Evolutionary conservation across 2,888 invertebrate species (phyloP), one percentile per base, ranked within the genome.

Genomic region (Eupeodes latifasciatus): DNA sequence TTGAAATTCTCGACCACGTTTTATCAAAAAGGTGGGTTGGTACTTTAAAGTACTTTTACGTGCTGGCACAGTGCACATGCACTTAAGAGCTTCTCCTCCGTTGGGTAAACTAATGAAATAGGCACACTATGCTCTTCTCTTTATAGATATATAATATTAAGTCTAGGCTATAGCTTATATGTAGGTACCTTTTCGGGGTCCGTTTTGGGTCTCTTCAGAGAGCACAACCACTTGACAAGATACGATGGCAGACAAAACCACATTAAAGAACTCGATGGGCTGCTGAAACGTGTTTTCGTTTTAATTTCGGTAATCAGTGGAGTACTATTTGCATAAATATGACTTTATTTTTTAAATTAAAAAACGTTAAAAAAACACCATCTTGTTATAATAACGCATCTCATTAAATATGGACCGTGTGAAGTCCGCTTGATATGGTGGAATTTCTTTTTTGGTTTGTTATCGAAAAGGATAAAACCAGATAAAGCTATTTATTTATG

Each of bases 221-320:
- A 74, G 44, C 66, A 36, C n/a, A 66, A 74, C 83, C 62, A 44
- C 72, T 81, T 49, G 64, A 40, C 36, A 40, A 51, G 71, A 62
- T 82, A 79, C 40, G 40, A 40, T 77, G 69, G 79, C 80, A 66
- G 87, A 67, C 84, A 84, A 83, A 87, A 87, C 84, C 87, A 80
- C 79, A 84, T 64, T 53, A 59, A 55, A 61, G 69, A 66, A 16
- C 55, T 69, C 36, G 36, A 36, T 69, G 69, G 69, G 27, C 19
- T 51, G 72, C 7, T 44, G 79, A 40, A 84, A 84, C 87, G 87
- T 87, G 87, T 49, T 87, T 87, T 67, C 44, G 47, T 77, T 87
- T 87, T 77, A 80, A 87, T 87, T 87, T 87, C 84, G 84, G 64
- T 84, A 84, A 87, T 87, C 84, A 84, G 62, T 53, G 49, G 62